Conservation (phyloP, 2,113 vertebrate genomes). For the Brienomyrus longianalis region DNA sequence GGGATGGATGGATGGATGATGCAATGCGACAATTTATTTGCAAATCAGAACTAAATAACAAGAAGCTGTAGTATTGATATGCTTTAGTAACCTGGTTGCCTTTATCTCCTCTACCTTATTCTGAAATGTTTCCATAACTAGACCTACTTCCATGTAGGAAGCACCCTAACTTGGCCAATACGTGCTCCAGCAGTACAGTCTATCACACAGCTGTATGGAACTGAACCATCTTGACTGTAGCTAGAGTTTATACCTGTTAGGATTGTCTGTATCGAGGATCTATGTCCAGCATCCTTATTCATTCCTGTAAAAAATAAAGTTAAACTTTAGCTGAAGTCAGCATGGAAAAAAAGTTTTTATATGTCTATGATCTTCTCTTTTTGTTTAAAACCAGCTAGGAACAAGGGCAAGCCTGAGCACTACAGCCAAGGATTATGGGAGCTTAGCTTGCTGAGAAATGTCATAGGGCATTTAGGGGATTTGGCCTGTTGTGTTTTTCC, state of each 20-base stretch:
- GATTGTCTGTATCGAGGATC: neutral
- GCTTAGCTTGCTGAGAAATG: neutral
- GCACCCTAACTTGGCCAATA: neutral
- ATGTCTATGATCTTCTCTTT: neutral
- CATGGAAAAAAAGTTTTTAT: neutral
- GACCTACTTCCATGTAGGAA: neutral
- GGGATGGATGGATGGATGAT: neutral
- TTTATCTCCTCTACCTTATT: neutral
- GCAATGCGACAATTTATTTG: neutral
- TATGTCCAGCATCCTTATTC: neutral
- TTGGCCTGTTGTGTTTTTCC: conserved; percentile 6
- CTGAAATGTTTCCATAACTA: neutral
- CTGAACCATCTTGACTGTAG: neutral
- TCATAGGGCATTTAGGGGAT: neutral
- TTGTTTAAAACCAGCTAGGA: neutral
- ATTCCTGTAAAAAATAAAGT: neutral
- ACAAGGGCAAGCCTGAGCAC: neutral
- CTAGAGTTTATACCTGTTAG: neutral
- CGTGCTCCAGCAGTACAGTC: neutral
- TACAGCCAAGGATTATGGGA: conserved; percentile 1
- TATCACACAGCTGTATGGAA: neutral
- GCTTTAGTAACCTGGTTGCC: neutral
- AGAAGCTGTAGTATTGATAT: neutral
- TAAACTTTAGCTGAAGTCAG: neutral
- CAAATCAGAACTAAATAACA: neutral